phyloP scores from a whole-genome alignment of 2,888 invertebrate genomes.

The Galerucella pusilla region DNA sequence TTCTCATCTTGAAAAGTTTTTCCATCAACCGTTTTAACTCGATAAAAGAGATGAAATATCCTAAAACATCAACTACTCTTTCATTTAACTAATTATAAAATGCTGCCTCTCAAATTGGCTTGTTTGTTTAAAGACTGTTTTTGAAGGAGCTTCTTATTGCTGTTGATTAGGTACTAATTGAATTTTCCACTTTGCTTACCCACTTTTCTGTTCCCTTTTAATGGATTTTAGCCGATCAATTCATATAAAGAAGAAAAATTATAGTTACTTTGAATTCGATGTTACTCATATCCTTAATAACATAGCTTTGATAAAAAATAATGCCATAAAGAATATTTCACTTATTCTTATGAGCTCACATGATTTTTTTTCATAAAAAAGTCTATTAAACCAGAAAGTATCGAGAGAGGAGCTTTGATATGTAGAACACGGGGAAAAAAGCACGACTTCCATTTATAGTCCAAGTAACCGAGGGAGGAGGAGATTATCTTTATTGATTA shows the following conservation, averaged over 20 bases:
- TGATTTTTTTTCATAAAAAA: too few species aligned
- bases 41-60: slow-evolving; percentile 15
- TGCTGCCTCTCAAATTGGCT: slow-evolving; percentile 19
- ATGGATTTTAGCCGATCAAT: slow-evolving; percentile 6
- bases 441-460: too few species aligned
- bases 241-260: neutral
- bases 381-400: too few species aligned
- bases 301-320: too few species aligned
- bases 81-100: slow-evolving; percentile 22
- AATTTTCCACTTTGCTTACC: slow-evolving; percentile 27
- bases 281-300: too few species aligned
- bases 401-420: too few species aligned
- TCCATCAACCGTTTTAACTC: neutral
- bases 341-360: too few species aligned
- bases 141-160: slow-evolving; percentile 23
- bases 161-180: slow-evolving; percentile 27
- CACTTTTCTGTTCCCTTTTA: slow-evolving; percentile 22
- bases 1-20: neutral
- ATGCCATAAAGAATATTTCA: too few species aligned
- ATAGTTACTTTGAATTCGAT: neutral
- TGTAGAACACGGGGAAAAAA: too few species aligned
- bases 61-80: slow-evolving; percentile 11
- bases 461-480: too few species aligned
- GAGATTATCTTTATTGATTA: too few species aligned
- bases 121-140: slow-evolving; percentile 30